A percentile compares a stretch with the other conserved stretches of the same genome.
These are phyloP conservation scores for Scytalopus superciliaris DNA, from an alignment of 2,113 vertebrate genomes.

Conservation along the genomic window DNA sequence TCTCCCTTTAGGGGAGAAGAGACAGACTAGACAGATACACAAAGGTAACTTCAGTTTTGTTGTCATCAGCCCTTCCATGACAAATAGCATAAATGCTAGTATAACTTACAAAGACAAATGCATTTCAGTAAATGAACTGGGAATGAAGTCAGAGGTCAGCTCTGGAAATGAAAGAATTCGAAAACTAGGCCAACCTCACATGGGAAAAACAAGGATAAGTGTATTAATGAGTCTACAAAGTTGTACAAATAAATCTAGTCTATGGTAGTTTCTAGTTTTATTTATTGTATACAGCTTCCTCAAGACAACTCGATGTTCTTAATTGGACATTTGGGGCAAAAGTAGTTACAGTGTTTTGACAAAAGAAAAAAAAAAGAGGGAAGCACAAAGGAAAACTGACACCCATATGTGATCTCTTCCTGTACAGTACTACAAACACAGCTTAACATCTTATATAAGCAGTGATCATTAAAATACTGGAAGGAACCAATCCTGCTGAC, in stretches of 20 bases:
- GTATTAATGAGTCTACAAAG: background rate
- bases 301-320: background rate
- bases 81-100: background rate
- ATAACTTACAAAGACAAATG: background rate
- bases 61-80: background rate
- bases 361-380: background rate
- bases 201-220: background rate
- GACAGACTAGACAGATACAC: background rate
- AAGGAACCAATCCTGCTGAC: background rate
- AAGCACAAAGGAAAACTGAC: background rate
- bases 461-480: background rate
- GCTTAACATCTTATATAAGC: background rate
- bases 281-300: background rate
- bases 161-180: background rate
- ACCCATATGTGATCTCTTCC: background rate
- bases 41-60: background rate
- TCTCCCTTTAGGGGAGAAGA: background rate
- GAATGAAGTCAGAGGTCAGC: background rate
- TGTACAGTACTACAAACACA: background rate
- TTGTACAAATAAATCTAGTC: background rate
- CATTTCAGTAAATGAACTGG: background rate
- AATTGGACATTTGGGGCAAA: background rate
- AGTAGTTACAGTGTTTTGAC: background rate
- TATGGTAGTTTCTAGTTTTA: background rate
- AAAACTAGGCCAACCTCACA: background rate